Conservation (phyloP, 1,140 invertebrate species). For the Drosophila grimshawi region DNA sequence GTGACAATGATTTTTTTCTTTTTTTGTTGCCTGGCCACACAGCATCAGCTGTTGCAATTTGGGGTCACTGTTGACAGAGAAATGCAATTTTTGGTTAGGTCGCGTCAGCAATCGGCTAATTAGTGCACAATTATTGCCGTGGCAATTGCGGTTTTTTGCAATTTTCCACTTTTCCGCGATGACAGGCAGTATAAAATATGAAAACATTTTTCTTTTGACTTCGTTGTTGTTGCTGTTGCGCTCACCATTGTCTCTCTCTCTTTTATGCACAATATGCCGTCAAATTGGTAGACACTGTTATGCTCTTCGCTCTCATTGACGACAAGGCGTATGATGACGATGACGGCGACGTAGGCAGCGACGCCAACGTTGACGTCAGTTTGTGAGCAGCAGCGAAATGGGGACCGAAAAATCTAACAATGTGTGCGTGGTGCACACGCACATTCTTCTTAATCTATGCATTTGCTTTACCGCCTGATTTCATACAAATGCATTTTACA, state of each 20-base stretch:
- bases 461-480: conserved; percentile 54
- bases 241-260: conserved; percentile 67
- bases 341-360: conserved; percentile 44
- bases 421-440: conserved; percentile 59
- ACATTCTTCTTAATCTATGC: conserved; percentile 49
- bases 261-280: conserved; percentile 50
- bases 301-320: conserved; percentile 72
- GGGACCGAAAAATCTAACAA: conserved; percentile 71
- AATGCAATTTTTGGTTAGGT: conserved; percentile 54
- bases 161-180: conserved; percentile 57
- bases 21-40: conserved; percentile 27
- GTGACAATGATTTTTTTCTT: conserved; percentile 41
- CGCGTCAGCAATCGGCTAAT: conserved; percentile 28
- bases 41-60: conserved; percentile 78
- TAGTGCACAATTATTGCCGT: conserved; percentile 59
- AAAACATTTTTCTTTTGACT: conserved; percentile 76
- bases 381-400: conserved; percentile 44
- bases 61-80: conserved; percentile 43
- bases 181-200: conserved; percentile 61
- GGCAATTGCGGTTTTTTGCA: conserved; percentile 36
- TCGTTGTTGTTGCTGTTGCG: conserved; percentile 62
- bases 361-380: conserved; percentile 59
- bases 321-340: conserved; percentile 49
- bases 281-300: conserved; percentile 65
- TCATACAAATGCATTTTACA: conserved; percentile 62